phyloP scores from a whole-genome alignment of 2,888 invertebrate genomes.

The Acronicta alni region DNA sequence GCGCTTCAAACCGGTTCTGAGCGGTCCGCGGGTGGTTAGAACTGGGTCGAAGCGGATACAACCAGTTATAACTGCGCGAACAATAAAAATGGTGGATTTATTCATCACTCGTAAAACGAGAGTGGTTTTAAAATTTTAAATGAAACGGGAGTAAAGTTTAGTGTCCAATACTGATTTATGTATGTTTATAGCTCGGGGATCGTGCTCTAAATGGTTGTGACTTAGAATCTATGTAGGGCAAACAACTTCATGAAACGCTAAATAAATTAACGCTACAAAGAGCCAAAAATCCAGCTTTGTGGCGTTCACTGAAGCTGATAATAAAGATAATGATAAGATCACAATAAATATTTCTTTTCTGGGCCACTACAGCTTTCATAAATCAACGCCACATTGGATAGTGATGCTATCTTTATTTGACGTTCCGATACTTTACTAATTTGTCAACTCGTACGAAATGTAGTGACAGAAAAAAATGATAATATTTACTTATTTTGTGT shows the following conservation, averaged over 20 bases:
- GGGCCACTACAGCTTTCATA: background rate
- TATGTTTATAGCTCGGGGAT: slow-evolving; percentile 8
- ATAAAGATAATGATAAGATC: background rate
- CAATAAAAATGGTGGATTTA: slow-evolving; percentile 58
- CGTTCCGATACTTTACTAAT: background rate
- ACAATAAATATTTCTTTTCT: background rate
- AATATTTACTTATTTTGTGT: too few species aligned
- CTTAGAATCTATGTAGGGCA: background rate
- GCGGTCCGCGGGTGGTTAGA: slow-evolving; percentile 12
- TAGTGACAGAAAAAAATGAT: too few species aligned
- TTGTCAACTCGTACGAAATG: background rate
- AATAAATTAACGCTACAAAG: too few species aligned
- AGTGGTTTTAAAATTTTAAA: slow-evolving; percentile 59
- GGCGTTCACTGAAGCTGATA: background rate
- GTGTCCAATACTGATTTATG: slow-evolving; percentile 36
- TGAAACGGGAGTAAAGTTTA: slow-evolving; percentile 41
- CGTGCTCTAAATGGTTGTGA: background rate
- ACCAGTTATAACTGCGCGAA: slow-evolving; percentile 39
- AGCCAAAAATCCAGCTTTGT: too few species aligned
- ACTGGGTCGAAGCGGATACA: slow-evolving; percentile 43
- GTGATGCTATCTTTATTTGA: background rate
- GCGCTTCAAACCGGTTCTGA: slow-evolving; percentile 10
- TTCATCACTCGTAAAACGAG: slow-evolving; percentile 56
- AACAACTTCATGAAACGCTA: background rate
- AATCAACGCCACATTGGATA: background rate